These are phyloP conservation scores for Alaudala cheleensis DNA, from an alignment of 2,113 vertebrate species.

Conservation along the genomic window DNA sequence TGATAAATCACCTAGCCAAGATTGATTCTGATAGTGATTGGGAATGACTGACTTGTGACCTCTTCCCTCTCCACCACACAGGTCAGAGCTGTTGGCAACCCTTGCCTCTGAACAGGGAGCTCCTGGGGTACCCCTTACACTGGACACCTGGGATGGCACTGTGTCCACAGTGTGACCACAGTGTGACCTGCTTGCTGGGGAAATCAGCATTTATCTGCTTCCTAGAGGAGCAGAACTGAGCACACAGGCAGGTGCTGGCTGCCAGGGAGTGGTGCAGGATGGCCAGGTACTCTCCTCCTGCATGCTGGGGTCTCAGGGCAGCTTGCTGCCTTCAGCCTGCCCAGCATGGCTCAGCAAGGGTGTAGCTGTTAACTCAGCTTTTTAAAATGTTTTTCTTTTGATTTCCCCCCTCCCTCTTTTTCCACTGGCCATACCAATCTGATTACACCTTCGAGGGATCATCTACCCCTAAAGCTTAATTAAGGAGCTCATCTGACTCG, in stretches of 20 bases:
- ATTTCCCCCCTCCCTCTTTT: background rate
- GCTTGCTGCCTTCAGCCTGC: background rate
- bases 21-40: background rate
- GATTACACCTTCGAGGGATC: constrained; percentile 36
- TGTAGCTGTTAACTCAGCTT: background rate
- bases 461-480: constrained; percentile 39
- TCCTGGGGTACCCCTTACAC: background rate
- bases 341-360: background rate
- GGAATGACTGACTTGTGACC: background rate
- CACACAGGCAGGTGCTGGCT: background rate
- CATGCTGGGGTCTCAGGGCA: background rate
- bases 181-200: background rate
- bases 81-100: background rate
- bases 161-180: background rate
- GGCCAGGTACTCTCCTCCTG: background rate
- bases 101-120: background rate
- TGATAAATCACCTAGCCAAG: background rate
- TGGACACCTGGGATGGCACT: accelerated
- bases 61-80: background rate
- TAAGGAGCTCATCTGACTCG: constrained; percentile 58
- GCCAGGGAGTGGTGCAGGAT: background rate
- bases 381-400: background rate
- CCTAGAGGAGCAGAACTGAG: background rate
- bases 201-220: background rate
- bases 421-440: constrained; percentile 46